Conservation (phyloP, 1,140 invertebrate species). For the Brachionus rotundiformis region DNA sequence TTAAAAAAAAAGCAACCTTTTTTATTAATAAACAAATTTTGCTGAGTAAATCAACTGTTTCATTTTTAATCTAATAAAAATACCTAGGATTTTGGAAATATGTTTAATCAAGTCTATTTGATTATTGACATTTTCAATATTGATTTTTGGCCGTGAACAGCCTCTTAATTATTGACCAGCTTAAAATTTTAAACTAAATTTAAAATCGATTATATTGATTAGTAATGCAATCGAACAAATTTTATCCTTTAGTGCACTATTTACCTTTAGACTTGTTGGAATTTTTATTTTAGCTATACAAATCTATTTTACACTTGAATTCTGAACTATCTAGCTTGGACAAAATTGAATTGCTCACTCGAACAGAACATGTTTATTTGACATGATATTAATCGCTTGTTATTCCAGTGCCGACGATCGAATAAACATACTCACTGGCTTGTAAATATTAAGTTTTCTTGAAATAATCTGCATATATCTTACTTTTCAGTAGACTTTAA, state of each 20-base stretch:
- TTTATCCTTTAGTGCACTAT: background rate
- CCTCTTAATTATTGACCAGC: constrained; percentile 34
- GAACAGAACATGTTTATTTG: constrained; percentile 42
- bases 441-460: constrained; percentile 46
- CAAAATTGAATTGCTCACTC: constrained; percentile 26
- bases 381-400: background rate
- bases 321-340: background rate
- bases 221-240: background rate
- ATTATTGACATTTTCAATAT: constrained; percentile 40
- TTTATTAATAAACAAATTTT: background rate
- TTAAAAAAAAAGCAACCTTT: constrained; percentile 32
- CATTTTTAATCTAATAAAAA: constrained; percentile 24
- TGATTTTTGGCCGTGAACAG: constrained; percentile 21
- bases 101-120: background rate
- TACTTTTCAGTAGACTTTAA: background rate
- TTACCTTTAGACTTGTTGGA: constrained; percentile 7
- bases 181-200: background rate
- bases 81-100: constrained; percentile 2
- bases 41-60: constrained; percentile 13
- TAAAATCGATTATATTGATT: constrained; percentile 19
- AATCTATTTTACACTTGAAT: background rate
- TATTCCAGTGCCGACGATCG: constrained; percentile 22
- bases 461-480: background rate
- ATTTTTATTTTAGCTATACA: no score
- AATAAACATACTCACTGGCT: constrained; percentile 24